Percentiles rank a stretch among this genome's conserved stretches.
phyloP scores from a whole-genome alignment of 2,113 vertebrate genomes.

The Arizona elegans region DNA sequence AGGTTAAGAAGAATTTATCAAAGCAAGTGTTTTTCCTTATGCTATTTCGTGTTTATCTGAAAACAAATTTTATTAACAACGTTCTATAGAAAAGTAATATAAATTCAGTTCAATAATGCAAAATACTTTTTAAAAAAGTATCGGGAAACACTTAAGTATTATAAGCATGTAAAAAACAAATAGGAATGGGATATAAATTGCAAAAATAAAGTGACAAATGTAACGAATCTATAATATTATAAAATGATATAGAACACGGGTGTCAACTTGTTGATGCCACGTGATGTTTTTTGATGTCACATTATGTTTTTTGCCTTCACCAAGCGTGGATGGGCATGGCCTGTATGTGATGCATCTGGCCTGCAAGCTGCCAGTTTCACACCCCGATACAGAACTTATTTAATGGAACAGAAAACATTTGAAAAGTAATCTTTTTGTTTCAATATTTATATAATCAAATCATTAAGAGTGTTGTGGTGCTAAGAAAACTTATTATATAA shows the following conservation, averaged over 20 bases:
- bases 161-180: neutral
- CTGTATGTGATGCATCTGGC: too few relatives aligned
- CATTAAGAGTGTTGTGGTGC: neutral
- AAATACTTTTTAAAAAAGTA: neutral
- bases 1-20: conserved; percentile 15
- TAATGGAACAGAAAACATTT: neutral
- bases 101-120: neutral
- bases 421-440: neutral
- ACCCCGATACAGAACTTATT: neutral
- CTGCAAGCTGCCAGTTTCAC: too few relatives aligned
- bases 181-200: neutral
- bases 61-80: conserved; percentile 1
- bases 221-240: neutral
- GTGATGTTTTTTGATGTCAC: too few relatives aligned
- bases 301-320: too few relatives aligned
- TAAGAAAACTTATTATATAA: neutral
- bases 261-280: too few relatives aligned
- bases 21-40: neutral
- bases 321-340: too few relatives aligned
- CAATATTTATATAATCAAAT: too few relatives aligned
- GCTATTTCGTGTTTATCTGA: neutral
- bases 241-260: neutral
- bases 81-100: neutral
- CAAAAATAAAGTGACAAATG: neutral
- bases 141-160: neutral